phyloP scores from a whole-genome alignment of 2,888 invertebrate species.

The Notodonta ziczac region DNA sequence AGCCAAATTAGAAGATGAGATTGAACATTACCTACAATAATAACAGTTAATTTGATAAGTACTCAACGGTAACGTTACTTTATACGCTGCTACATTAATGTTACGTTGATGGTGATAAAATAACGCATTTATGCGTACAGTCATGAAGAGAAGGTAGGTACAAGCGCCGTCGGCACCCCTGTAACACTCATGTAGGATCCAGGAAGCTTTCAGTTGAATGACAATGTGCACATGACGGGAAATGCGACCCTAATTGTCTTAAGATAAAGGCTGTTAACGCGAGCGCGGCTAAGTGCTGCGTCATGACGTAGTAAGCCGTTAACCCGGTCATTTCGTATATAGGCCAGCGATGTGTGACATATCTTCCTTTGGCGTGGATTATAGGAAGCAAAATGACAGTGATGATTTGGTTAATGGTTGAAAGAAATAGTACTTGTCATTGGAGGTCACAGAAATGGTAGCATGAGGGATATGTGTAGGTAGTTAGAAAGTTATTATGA shows the following conservation, averaged over 20 bases:
- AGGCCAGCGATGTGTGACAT: constrained; percentile 6
- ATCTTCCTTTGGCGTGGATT: neutral
- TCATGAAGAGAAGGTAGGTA: constrained; percentile 2
- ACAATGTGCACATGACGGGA: constrained; percentile 13
- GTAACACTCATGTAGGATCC: constrained; percentile 8
- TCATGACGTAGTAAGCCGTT: constrained; percentile 5
- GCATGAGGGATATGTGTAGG: too few relatives aligned
- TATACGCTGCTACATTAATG: neutral
- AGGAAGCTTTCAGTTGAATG: constrained; percentile 23
- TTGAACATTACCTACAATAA: too few relatives aligned
- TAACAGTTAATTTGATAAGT: neutral
- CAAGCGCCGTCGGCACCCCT: constrained; percentile 11
- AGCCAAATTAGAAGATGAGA: too few relatives aligned
- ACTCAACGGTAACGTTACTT: neutral
- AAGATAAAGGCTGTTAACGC: constrained; percentile 9
- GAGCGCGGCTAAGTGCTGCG: constrained; percentile 10
- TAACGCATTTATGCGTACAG: neutral
- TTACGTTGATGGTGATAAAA: neutral
- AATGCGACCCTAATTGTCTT: constrained; percentile 23
- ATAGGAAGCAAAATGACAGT: neutral
- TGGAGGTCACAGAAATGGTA: too few relatives aligned
- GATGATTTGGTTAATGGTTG: neutral
- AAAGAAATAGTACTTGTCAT: neutral
- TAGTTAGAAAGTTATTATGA: too few relatives aligned
- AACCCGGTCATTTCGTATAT: constrained; percentile 7